Evolutionary conservation across 2,113 vertebrate species (phyloP).

Genomic region (Colaptes auratus): DNA sequence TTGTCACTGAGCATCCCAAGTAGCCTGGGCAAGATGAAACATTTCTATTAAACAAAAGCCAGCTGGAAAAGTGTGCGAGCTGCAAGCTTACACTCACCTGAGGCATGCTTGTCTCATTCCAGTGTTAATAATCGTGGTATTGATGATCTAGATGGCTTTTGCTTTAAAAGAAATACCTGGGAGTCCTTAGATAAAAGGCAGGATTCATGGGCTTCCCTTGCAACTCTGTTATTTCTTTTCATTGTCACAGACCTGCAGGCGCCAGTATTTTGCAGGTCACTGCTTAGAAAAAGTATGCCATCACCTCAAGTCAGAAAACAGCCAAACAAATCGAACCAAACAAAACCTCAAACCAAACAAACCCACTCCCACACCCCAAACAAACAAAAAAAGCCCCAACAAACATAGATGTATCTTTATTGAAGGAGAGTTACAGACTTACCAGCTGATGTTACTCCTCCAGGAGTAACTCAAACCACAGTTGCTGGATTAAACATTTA

Average conservation of each 20-base stretch:
- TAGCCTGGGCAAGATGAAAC: neutral
- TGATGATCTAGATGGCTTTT: neutral
- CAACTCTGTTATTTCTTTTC: neutral
- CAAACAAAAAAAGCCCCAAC: too few relatives aligned
- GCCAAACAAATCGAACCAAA: too few relatives aligned
- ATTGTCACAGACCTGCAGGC: neutral
- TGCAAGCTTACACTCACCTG: neutral
- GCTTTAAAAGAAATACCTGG: neutral
- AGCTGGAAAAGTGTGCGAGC: neutral
- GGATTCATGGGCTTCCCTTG: fast-evolving
- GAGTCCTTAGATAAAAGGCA: neutral
- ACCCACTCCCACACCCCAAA: too few relatives aligned
- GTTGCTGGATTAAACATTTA: neutral
- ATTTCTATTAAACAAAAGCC: neutral
- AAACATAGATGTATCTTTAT: too few relatives aligned
- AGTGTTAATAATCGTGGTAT: neutral
- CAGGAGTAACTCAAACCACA: neutral
- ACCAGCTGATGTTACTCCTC: neutral
- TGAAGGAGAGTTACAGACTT: too few relatives aligned
- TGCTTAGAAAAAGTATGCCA: neutral
- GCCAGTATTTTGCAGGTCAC: neutral
- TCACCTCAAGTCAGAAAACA: neutral
- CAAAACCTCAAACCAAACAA: too few relatives aligned
- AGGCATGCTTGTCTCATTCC: neutral
- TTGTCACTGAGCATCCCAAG: neutral